These are phyloP conservation scores for Lutra lutra DNA, from an alignment of 2,797 vertebrate species.

Conservation along the genomic window DNA sequence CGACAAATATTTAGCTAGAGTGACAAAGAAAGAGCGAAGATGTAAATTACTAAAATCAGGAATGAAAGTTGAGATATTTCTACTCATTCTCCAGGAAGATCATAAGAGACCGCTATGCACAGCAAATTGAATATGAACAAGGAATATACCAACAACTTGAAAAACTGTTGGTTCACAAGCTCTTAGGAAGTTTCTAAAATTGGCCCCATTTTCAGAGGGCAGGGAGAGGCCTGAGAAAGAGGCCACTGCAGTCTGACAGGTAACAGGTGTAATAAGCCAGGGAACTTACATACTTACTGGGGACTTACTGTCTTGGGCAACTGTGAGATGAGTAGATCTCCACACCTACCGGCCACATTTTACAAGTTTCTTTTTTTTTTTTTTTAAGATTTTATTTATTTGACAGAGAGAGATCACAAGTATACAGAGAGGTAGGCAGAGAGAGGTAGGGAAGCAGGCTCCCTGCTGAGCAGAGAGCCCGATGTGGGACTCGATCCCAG, in stretches of 20 bases:
- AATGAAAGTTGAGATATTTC: neutral
- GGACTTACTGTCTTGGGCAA: neutral
- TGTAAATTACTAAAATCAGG: neutral
- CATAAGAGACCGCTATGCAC: neutral
- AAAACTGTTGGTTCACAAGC: neutral
- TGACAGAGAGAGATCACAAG: too few species aligned
- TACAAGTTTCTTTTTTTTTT: neutral
- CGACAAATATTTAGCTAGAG: neutral
- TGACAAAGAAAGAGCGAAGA: neutral
- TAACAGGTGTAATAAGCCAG: neutral
- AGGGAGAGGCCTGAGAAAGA: neutral
- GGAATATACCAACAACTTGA: neutral
- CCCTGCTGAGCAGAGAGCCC: too few species aligned
- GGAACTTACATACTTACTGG: neutral
- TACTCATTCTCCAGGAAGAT: neutral
- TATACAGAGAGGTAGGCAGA: too few species aligned
- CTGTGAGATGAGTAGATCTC: neutral
- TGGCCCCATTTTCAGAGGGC: neutral
- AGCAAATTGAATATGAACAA: too few species aligned
- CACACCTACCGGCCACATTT: neutral
- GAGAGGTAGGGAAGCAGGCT: too few species aligned
- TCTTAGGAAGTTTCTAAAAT: neutral
- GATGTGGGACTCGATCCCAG: too few species aligned
- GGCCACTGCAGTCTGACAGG: neutral
- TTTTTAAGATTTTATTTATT: too few species aligned